Base-by-base conservation (phyloP, 2,797 vertebrate species). In the Takifugu rubripes region DNA sequence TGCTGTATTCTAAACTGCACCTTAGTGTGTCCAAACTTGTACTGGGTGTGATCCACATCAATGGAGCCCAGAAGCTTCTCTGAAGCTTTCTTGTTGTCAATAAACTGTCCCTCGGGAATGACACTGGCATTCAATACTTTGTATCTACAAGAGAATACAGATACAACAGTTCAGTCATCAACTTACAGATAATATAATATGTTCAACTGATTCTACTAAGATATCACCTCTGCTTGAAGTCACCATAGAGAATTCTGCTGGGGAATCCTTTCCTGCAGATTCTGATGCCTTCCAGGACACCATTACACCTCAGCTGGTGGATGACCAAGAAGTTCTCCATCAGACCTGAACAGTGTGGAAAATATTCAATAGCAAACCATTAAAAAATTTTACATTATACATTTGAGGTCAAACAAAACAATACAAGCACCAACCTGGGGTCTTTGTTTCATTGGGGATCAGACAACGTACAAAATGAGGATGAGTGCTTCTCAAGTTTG, bases 381-480 rank as follows among this genome's bases (percentile, higher is more conserved):
- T 45, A 7, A 6, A 24, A 11, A 3, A 15, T 25, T 25, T 14
- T 25, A 1, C 21, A 24, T 12, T 11, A 14, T 48, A 10, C 3
- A 3, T 48, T 25, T 47, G 6, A 24, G 5, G 21, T 4, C 24
- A 6, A 15, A 3, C 3, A 12, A 14, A 36, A 26, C 24, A 42
- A 47, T 7, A 45, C 15, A 46, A 52, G 15, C 50, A 12, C 16
- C 5, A 58, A 94, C 93, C 94, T 70, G 93, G 94, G 46, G 94
- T 95, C 82, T 95, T 95, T 1, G 92, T 85, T 79, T 95, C 94
- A 82, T 95, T 95, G 21, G 94, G 94, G 49, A 95, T 95, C 78
- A 95, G 72, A 17, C 94, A 95, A 0, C 94, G 92, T 7, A 95
- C 94, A 91, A 95, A 95, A 60, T 95, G 94, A 56, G 94, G 94